These are phyloP conservation scores for Calliphora vicina DNA, from an alignment of 1,140 invertebrate genomes.

Conservation along the genomic window DNA sequence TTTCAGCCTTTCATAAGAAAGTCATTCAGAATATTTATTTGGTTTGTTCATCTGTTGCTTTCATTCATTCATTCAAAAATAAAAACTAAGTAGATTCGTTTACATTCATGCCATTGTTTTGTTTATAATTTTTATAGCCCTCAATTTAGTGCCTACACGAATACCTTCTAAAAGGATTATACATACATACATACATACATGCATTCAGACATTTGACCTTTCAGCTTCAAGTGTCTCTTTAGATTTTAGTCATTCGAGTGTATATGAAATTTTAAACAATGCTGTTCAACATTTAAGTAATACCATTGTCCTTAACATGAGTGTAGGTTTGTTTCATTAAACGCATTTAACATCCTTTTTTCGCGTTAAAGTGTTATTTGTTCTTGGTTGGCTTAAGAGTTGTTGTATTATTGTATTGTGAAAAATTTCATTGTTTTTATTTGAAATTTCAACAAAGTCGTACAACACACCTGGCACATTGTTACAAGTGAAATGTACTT, in stretches of 20 bases:
- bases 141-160: background rate
- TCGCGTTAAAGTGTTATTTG: slow-evolving; percentile 29
- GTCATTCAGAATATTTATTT: background rate
- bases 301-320: background rate
- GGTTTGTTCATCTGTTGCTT: too few species aligned
- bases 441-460: background rate
- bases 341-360: slow-evolving; percentile 25
- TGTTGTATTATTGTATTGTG: background rate
- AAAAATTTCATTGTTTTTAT: background rate
- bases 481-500: slow-evolving; percentile 11
- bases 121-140: slow-evolving; percentile 1
- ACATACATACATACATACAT: background rate
- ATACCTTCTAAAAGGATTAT: background rate
- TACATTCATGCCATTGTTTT: background rate
- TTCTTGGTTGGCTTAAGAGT: slow-evolving; percentile 20
- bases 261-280: background rate
- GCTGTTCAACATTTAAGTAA: background rate
- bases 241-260: background rate
- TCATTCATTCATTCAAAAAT: background rate
- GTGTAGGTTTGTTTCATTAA: background rate
- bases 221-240: background rate
- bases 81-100: background rate
- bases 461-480: slow-evolving; percentile 14
- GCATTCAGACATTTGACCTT: background rate
- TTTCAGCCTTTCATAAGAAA: background rate